Evolutionary conservation across 2,113 vertebrate genomes (phyloP).

Genomic region (Tor tambroides): DNA sequence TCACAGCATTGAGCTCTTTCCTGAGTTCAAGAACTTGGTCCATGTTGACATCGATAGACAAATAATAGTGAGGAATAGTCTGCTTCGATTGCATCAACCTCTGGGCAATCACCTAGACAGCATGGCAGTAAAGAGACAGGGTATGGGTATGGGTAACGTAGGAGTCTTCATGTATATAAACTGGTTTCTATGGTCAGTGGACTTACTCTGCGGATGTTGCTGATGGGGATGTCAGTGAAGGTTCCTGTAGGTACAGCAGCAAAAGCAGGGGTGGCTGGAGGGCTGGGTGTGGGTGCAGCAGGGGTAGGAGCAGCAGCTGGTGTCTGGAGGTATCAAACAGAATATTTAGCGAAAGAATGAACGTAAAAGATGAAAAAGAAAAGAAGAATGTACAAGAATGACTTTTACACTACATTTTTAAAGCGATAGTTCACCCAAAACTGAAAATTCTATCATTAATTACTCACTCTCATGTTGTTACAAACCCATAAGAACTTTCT

Average conservation of each 20-base stretch:
- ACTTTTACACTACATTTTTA: too few species aligned
- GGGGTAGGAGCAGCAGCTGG: constrained; percentile 64
- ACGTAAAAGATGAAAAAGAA: too few species aligned
- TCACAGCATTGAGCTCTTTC: constrained; percentile 92
- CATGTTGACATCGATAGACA: constrained; percentile 95
- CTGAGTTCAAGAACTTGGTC: constrained; percentile 89
- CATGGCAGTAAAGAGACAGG: constrained; percentile 23
- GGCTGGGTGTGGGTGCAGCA: constrained; percentile 61
- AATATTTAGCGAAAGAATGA: neutral
- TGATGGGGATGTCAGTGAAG: constrained; percentile 72
- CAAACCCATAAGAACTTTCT: too few species aligned
- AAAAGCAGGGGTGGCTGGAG: constrained; percentile 65
- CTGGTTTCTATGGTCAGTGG: neutral
- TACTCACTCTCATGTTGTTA: too few species aligned
- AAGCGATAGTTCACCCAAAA: too few species aligned
- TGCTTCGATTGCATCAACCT: constrained; percentile 96
- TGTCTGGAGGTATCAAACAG: constrained; percentile 46
- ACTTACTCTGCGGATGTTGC: constrained; percentile 92
- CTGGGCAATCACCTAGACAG: constrained; percentile 91
- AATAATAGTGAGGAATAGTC: constrained; percentile 98
- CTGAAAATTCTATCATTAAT: too few species aligned
- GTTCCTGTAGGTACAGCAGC: constrained; percentile 76
- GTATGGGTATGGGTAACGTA: neutral
- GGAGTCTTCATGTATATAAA: neutral
- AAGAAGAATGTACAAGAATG: too few species aligned